These are phyloP conservation scores for Dendroctonus ponderosae DNA, from an alignment of 1,140 invertebrate species.

Conservation along the genomic window DNA sequence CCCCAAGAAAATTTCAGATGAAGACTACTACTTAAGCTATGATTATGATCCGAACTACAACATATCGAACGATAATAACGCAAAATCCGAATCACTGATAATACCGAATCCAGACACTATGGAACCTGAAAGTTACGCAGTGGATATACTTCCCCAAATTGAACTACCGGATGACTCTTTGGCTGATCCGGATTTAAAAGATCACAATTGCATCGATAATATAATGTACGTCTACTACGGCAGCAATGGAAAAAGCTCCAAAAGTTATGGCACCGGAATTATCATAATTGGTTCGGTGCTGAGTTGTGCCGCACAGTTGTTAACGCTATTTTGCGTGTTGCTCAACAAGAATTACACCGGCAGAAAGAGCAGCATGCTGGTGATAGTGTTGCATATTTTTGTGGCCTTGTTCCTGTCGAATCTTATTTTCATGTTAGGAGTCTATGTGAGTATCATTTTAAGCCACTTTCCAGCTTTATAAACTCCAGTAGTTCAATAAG, in stretches of 20 bases:
- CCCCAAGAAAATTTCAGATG: slow-evolving; percentile 1
- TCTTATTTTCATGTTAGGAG: slow-evolving; percentile 54
- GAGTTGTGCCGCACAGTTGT: slow-evolving; percentile 48
- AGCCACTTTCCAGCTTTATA: neutral
- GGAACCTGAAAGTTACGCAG: slow-evolving; percentile 40
- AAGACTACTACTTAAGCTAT: slow-evolving; percentile 38
- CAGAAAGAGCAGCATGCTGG: slow-evolving; percentile 42
- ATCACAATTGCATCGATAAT: slow-evolving; percentile 58
- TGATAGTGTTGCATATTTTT: slow-evolving; percentile 49
- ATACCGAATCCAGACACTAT: slow-evolving; percentile 46
- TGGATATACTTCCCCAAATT: slow-evolving; percentile 46
- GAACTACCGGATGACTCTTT: slow-evolving; percentile 48
- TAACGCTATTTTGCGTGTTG: slow-evolving; percentile 48
- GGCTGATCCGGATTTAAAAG: slow-evolving; percentile 51
- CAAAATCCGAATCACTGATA: slow-evolving; percentile 44
- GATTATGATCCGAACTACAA: slow-evolving; percentile 48
- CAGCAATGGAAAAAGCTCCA: slow-evolving; percentile 45
- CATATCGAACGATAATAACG: slow-evolving; percentile 7
- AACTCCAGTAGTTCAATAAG: too few species aligned
- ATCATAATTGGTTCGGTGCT: slow-evolving; percentile 48
- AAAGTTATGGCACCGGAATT: slow-evolving; percentile 49
- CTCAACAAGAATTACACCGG: slow-evolving; percentile 46
- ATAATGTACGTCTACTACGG: slow-evolving; percentile 62
- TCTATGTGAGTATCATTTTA: slow-evolving; percentile 49
- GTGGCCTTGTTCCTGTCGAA: slow-evolving; percentile 48